Evolutionary conservation across 2,888 invertebrate species (phyloP).

Genomic region (Mantis religiosa): DNA sequence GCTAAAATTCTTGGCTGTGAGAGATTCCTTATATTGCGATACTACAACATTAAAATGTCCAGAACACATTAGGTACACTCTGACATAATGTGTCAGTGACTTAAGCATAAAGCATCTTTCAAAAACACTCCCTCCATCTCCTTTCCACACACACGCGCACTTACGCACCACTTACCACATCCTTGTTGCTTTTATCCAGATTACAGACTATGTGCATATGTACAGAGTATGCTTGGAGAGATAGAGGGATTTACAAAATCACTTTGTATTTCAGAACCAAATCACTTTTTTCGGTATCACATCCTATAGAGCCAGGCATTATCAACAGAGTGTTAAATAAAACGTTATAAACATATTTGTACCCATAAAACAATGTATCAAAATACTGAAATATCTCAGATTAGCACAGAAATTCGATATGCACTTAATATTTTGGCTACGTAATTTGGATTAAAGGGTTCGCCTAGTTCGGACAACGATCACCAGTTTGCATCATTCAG

Average conservation of each 20-base stretch:
- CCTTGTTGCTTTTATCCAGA: not conserved
- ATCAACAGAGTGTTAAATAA: not conserved
- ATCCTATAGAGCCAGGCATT: conserved; percentile 1
- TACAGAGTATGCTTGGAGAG: not conserved
- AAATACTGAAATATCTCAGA: conserved; percentile 29
- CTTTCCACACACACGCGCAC: not conserved
- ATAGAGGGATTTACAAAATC: not conserved
- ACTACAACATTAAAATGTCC: too few species aligned
- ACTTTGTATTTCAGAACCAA: not conserved
- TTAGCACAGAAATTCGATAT: not conserved
- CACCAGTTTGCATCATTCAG: not conserved
- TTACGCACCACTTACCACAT: conserved; percentile 1
- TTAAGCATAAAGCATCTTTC: not conserved
- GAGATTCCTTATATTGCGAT: not conserved
- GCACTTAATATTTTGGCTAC: not conserved
- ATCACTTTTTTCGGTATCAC: not conserved
- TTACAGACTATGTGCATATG: not conserved
- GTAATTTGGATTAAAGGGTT: not conserved
- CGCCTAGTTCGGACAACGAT: conserved; percentile 4
- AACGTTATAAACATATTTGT: not conserved
- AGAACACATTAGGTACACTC: not conserved
- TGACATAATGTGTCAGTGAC: not conserved
- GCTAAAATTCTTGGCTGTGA: not conserved
- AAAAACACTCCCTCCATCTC: not conserved
- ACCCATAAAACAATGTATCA: conserved; percentile 1